Conservation (phyloP, 2,888 invertebrate genomes). For the Drosophila silvestris region DNA sequence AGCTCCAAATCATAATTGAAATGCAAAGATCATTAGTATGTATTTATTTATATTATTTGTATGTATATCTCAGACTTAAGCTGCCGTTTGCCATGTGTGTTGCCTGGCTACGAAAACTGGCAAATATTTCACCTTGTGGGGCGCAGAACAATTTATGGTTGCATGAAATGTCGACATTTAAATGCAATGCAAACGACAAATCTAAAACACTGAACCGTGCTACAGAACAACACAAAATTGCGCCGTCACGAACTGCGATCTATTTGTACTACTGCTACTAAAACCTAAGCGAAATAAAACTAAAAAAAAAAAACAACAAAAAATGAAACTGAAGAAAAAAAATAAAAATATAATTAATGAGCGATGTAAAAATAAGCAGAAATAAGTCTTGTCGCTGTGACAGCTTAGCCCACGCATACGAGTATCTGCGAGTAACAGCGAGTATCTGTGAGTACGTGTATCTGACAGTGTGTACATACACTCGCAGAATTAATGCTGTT, state of each 20-base stretch:
- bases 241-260: constrained; percentile 69
- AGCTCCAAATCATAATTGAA: constrained; percentile 37
- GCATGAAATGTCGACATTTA: constrained; percentile 76
- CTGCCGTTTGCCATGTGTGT: constrained; percentile 12
- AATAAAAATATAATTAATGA: constrained; percentile 43
- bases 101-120: constrained; percentile 4
- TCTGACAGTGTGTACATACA: constrained; percentile 16
- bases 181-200: constrained; percentile 67
- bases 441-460: constrained; percentile 19
- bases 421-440: constrained; percentile 19
- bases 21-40: constrained; percentile 38
- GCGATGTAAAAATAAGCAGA: constrained; percentile 78
- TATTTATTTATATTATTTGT: not conserved
- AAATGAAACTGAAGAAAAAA: constrained; percentile 12
- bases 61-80: not conserved
- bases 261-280: constrained; percentile 31
- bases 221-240: constrained; percentile 44
- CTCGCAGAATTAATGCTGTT: not conserved
- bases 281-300: constrained; percentile 5
- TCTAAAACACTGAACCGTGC: constrained; percentile 42
- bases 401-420: constrained; percentile 75
- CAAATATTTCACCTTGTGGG: constrained; percentile 64
- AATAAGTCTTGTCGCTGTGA: constrained; percentile 79
- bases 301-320: constrained; percentile 4
- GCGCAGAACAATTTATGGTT: constrained; percentile 66